Evolutionary conservation across 2,113 vertebrate genomes (phyloP), one percentile per base, ranked within the genome.

Genomic region (Oreochromis aureus): DNA sequence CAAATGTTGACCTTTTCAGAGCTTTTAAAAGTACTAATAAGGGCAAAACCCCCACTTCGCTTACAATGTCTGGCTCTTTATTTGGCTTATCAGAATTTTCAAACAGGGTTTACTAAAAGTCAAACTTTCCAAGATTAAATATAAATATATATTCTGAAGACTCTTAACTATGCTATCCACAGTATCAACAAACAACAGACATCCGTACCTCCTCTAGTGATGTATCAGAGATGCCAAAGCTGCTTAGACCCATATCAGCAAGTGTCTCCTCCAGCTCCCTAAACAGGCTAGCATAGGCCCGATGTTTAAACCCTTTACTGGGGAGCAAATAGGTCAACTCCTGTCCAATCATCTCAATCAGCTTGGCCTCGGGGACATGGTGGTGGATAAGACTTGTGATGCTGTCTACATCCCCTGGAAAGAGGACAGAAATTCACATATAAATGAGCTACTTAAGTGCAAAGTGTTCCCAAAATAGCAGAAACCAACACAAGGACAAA

Each of bases 221-320:
- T 5, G 98, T 99, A 82, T 99, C 99, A 41, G 98, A 99, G 93
- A 99, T 97, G 73, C 99, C 98, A 85, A 99, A 99, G 94, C 98
- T 99, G 96, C 98, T 99, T 92, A 99, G 97, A 46, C 98, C 99
- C 92, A 99, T 94, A 87, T 99, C 99, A 32, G 93, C 92, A 18
- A 99, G 91, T 0, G 97, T 99, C 93, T 99, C 98, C 90, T 99
- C 99, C 93, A 99, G 96, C 94, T 97, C 97, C 88, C 98, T 92
- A 91, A 99, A 99, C 81, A 99, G 97, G 82, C 98, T 98, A 87
- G 98, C 98, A 1, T 99, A 99, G 5, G 98, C 97, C 44, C 98
- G 94, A 53, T 99, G 97, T 86, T 99, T 99, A 94, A 99, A 98
- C 80, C 98, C 97, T 92, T 98, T 99, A 87, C 96, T 98, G 36